A percentile compares a stretch with the other conserved stretches of the same genome.
phyloP scores from a whole-genome alignment of 2,797 vertebrate species.

The Rhinella marina region DNA sequence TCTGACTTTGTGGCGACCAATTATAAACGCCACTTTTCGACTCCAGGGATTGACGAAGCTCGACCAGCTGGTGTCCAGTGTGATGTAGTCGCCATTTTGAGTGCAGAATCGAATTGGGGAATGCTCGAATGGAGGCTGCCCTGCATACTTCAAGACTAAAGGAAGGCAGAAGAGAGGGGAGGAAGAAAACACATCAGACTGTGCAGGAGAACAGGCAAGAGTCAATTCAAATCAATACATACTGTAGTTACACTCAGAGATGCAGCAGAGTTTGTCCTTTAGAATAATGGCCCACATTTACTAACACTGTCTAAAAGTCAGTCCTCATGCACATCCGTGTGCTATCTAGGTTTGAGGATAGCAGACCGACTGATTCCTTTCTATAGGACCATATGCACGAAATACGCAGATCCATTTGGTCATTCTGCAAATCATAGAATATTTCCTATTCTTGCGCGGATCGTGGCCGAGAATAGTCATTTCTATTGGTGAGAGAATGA shows the following conservation, averaged over 20 bases:
- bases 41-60: conserved; percentile 80
- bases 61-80: conserved; percentile 78
- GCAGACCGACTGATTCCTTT: too few relatives aligned
- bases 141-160: conserved; percentile 74
- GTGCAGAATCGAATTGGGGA: conserved; percentile 76
- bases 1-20: conserved; percentile 75
- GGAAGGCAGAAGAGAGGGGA: background rate
- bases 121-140: conserved; percentile 76
- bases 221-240: background rate
- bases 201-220: background rate
- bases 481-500: too few relatives aligned
- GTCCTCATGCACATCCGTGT: too few relatives aligned
- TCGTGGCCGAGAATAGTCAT: too few relatives aligned
- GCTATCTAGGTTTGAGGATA: too few relatives aligned
- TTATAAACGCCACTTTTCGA: conserved; percentile 75
- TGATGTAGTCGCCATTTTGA: conserved; percentile 76
- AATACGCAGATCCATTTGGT: too few relatives aligned
- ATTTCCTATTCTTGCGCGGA: too few relatives aligned
- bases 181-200: conserved; percentile 5
- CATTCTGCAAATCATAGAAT: too few relatives aligned
- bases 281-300: background rate
- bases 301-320: too few relatives aligned
- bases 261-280: background rate
- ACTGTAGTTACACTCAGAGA: background rate
- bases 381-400: too few relatives aligned